phyloP scores from a whole-genome alignment of 2,888 invertebrate species.

The Thumatha senex region DNA sequence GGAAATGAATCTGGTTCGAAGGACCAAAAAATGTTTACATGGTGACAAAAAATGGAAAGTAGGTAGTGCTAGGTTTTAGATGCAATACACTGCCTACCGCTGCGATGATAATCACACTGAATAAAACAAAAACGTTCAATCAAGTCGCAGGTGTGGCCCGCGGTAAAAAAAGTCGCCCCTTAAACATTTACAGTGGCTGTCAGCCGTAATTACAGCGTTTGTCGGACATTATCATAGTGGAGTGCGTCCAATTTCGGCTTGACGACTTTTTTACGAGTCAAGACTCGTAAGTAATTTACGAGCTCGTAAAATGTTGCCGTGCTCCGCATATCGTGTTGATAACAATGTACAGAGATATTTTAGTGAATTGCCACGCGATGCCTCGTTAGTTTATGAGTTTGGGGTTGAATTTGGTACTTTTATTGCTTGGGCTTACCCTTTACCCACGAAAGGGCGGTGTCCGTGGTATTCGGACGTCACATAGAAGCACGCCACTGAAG shows the following conservation, averaged over 20 bases:
- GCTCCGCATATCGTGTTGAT: conserved; percentile 42
- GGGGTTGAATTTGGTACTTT: conserved; percentile 1
- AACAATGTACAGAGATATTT: conserved; percentile 47
- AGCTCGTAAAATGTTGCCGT: conserved; percentile 56
- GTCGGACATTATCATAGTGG: conserved; percentile 72
- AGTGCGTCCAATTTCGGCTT: conserved; percentile 76
- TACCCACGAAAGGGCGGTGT: background rate
- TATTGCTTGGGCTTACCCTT: background rate
- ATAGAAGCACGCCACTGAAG: too few relatives aligned
- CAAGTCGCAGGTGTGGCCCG: conserved; percentile 25
- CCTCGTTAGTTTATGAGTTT: conserved; percentile 9
- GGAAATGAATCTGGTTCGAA: too few relatives aligned
- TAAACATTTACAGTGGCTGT: conserved; percentile 31
- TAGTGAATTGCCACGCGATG: conserved; percentile 27
- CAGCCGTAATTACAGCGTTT: conserved; percentile 61
- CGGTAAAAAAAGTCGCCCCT: conserved; percentile 17
- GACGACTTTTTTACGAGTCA: conserved; percentile 80
- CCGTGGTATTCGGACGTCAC: too few relatives aligned
- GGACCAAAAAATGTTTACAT: too few relatives aligned
- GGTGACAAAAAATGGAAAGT: too few relatives aligned
- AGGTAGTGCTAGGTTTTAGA: too few relatives aligned
- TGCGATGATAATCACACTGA: too few relatives aligned
- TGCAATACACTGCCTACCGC: too few relatives aligned
- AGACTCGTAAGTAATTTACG: conserved; percentile 74
- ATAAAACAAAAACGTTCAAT: background rate